Evolutionary conservation across 2,797 vertebrate genomes (phyloP).

Genomic region (Sparidentex hasta): DNA sequence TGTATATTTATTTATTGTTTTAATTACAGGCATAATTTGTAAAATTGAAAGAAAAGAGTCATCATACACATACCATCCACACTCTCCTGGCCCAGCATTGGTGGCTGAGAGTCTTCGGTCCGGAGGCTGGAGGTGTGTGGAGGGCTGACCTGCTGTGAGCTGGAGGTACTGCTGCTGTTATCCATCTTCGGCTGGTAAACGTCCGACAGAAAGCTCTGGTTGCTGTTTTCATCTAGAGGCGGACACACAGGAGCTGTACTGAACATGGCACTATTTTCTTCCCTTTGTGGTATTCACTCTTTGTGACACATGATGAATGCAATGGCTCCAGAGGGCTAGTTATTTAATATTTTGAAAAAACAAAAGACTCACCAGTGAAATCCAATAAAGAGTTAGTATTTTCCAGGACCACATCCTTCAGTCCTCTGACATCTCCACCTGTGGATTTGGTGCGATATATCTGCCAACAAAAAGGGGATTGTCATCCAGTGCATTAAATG

Average conservation of each 20-base stretch:
- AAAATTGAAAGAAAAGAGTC: neutral
- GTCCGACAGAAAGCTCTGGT: constrained; percentile 97
- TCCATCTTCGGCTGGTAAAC: constrained; percentile 96
- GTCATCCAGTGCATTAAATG: neutral
- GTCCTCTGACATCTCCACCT: constrained; percentile 85
- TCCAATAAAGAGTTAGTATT: constrained; percentile 94
- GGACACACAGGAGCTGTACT: constrained; percentile 1
- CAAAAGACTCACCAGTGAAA: constrained; percentile 90
- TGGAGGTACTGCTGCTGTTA: constrained; percentile 97
- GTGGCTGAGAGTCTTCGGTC: constrained; percentile 95
- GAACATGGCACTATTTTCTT: neutral
- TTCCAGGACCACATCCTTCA: constrained; percentile 92
- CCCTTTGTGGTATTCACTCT: neutral
- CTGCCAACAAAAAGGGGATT: constrained; percentile 74
- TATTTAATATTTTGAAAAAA: neutral
- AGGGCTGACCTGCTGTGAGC: constrained; percentile 93
- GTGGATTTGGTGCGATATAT: constrained; percentile 94
- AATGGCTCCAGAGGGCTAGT: neutral
- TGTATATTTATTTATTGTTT: neutral
- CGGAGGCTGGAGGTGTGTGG: constrained; percentile 91
- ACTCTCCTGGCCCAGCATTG: constrained; percentile 96
- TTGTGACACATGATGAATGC: neutral
- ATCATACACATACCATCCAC: constrained; percentile 90
- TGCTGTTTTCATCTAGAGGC: constrained; percentile 96
- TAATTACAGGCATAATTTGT: neutral